A percentile compares a stretch with the other conserved stretches of the same genome.
Evolutionary conservation across 1,140 invertebrate species (phyloP).

Genomic region (Drosophila santomea): DNA sequence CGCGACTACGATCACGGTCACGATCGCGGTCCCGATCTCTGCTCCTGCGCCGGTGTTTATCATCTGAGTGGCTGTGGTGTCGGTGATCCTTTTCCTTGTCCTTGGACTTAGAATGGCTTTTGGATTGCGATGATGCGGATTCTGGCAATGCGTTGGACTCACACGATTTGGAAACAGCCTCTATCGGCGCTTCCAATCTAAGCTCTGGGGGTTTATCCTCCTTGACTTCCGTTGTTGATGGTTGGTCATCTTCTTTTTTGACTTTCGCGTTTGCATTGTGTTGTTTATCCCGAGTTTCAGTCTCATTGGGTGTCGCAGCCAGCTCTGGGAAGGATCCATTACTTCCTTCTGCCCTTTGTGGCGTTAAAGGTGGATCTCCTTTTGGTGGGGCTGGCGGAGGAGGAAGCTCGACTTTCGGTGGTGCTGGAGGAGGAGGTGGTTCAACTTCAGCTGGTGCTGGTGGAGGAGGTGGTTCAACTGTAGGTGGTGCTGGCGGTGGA

Average conservation of each 20-base stretch:
- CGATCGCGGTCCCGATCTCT: conserved; percentile 38
- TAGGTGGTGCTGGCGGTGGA: neutral
- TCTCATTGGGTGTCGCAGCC: neutral
- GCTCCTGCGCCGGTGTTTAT: conserved; percentile 53
- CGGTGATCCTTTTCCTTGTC: conserved; percentile 56
- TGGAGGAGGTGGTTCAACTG: conserved; percentile 10
- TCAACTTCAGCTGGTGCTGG: conserved; percentile 18
- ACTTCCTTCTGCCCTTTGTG: conserved; percentile 2
- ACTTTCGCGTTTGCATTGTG: neutral
- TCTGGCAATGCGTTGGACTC: conserved; percentile 45
- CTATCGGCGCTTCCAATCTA: conserved; percentile 14
- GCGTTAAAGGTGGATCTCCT: neutral
- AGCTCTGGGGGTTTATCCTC: neutral
- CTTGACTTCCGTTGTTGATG: neutral
- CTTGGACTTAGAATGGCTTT: conserved; percentile 57
- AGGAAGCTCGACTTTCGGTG: neutral
- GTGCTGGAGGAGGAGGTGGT: neutral
- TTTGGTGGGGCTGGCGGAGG: neutral
- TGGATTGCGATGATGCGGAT: conserved; percentile 58
- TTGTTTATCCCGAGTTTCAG: neutral
- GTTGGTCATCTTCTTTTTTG: neutral
- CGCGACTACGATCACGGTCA: conserved; percentile 45
- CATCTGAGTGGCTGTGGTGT: conserved; percentile 48
- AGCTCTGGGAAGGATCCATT: neutral
- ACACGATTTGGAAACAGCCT: conserved; percentile 17